Evolutionary conservation across 2,113 vertebrate species (phyloP).

Genomic region (Forbesichthys agassizii): DNA sequence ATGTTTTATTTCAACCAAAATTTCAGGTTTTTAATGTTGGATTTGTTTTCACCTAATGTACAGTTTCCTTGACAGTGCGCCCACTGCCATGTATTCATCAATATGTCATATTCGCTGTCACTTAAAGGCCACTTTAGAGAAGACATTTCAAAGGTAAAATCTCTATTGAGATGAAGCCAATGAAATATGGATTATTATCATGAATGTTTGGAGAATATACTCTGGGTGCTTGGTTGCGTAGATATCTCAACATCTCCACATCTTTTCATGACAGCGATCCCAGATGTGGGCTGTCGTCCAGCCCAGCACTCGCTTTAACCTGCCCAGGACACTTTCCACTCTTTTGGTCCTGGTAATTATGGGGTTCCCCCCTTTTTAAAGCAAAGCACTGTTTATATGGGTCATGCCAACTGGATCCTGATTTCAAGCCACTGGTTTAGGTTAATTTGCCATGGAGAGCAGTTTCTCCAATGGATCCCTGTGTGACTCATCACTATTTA

Average conservation of each 20-base stretch:
- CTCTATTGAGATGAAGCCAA: slow-evolving; percentile 23
- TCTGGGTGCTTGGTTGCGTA: slow-evolving; percentile 22
- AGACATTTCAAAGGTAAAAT: slow-evolving; percentile 39
- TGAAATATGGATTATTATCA: slow-evolving; percentile 43
- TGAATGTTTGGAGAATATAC: slow-evolving; percentile 39
- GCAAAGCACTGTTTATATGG: slow-evolving; percentile 55
- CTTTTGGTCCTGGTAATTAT: slow-evolving; percentile 24
- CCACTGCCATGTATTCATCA: slow-evolving; percentile 39
- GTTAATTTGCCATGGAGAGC: slow-evolving; percentile 64
- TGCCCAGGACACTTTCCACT: slow-evolving; percentile 45
- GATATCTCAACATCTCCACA: slow-evolving; percentile 52
- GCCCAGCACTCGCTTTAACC: slow-evolving; percentile 38
- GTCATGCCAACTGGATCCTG: slow-evolving; percentile 50
- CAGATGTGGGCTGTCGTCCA: slow-evolving; percentile 56
- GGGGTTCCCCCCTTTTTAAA: no score
- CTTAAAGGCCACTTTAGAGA: slow-evolving; percentile 49
- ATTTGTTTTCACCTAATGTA: slow-evolving; percentile 52
- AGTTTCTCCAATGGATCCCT: slow-evolving; percentile 47
- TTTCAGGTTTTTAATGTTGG: slow-evolving; percentile 49
- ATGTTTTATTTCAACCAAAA: slow-evolving; percentile 29
- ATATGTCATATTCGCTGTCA: slow-evolving; percentile 37
- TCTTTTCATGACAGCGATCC: slow-evolving; percentile 50
- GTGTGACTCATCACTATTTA: slow-evolving; percentile 55
- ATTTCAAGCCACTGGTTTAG: slow-evolving; percentile 60
- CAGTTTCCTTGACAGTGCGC: slow-evolving; percentile 41